Base-by-base conservation (phyloP, 2,113 vertebrate species). In the Callithrix jacchus region DNA sequence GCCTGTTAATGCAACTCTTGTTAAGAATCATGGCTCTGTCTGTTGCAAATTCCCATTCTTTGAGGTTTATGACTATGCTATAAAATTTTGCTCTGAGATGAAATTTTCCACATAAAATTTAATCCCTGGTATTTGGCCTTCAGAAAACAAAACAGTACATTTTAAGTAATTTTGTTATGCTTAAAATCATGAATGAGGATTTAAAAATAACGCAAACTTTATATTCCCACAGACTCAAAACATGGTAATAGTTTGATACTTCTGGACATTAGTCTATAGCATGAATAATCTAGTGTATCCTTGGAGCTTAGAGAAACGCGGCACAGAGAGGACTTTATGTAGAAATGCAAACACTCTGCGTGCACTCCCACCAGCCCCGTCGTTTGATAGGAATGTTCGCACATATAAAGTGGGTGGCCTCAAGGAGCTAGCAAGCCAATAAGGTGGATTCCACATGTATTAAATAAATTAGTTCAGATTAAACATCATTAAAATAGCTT, bases 131-230 rank as follows among this genome's bases (percentile, higher is more conserved):
- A 87, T 89, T 96, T 37, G 0, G 8, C 16, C 95, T 97, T 97
- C 58, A 98, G 96, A 97, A 85, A 56, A 97, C 64, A 92, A 95
- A 96, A 87, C 14, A 83, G 92, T 73, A 17, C n/a, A 47, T 90
- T 96, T 96, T 83, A 87, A 86, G 81, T 94, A 70, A 61, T 56
- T 87, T 84, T 93, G 18, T 54, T 73, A 56, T 87, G 49, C 16
- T 93, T 91, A 49, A 96, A 96, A 37, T 85, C 71, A 85, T 77
- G 30, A 93, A 64, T 45, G 18, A 94, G 61, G 40, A 84, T n/a
- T 91, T 89, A 79, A 73, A 94, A 88, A 87, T 23, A 92, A 97
- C 13, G 74, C 30, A 74, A 76, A 81, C 73, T 85, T 81, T 86
- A 54, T 73, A 42, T 56, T 73, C 52, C n/a, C 32, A 49, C 20